Conservation (phyloP, 2,113 vertebrate genomes). For the Vimba vimba region DNA sequence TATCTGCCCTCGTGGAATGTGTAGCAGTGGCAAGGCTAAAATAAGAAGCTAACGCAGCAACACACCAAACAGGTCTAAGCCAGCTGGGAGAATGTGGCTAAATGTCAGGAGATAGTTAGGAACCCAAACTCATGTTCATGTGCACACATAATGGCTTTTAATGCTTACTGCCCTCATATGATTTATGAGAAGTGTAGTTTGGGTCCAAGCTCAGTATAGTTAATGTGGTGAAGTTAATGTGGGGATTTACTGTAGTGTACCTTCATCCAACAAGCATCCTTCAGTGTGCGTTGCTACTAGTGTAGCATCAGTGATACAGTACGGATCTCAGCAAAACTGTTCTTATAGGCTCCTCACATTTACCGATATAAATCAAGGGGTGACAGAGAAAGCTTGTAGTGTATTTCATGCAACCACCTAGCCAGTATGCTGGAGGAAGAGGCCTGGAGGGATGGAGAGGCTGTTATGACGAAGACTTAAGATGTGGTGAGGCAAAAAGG, state of each 20-base stretch:
- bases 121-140: slow-evolving; percentile 22
- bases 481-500: too few species aligned
- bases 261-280: not conserved
- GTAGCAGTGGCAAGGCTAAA: slow-evolving; percentile 77
- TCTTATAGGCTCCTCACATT: not conserved
- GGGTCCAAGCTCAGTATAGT: not conserved
- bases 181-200: not conserved
- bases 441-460: not conserved
- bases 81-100: slow-evolving; percentile 67
- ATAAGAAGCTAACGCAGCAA: slow-evolving; percentile 72
- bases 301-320: not conserved
- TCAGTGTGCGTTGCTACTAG: not conserved
- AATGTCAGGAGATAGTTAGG: slow-evolving; percentile 76
- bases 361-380: not conserved
- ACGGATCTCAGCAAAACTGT: not conserved
- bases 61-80: slow-evolving; percentile 64
- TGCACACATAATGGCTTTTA: slow-evolving; percentile 2
- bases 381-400: not conserved
- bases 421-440: not conserved
- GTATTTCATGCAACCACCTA: not conserved
- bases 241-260: not conserved
- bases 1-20: slow-evolving; percentile 79
- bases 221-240: too few species aligned
- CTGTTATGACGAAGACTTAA: too few species aligned
- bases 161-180: not conserved